These are phyloP conservation scores for Heterocephalus glaber DNA, from an alignment of 2,113 vertebrate genomes.

Conservation along the genomic window DNA sequence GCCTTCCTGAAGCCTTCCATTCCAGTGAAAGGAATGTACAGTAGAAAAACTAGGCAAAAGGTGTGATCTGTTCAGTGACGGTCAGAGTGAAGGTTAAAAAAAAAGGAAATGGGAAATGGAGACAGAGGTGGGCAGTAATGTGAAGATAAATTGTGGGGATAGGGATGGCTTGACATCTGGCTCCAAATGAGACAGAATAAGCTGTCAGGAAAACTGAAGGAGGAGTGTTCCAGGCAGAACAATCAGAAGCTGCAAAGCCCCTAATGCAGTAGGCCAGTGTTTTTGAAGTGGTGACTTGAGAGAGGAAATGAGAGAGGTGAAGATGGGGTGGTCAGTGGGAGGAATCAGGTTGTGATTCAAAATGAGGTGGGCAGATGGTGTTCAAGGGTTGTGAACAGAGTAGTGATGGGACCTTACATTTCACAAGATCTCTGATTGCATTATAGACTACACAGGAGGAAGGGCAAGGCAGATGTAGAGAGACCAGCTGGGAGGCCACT, in stretches of 20 bases:
- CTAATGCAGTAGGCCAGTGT: too few species aligned
- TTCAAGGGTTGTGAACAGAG: background rate
- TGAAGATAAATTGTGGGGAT: too few species aligned
- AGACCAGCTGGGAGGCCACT: background rate
- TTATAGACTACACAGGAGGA: too few species aligned
- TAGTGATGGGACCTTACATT: background rate
- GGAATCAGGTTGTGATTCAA: too few species aligned
- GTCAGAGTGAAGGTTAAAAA: too few species aligned
- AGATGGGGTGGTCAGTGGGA: too few species aligned
- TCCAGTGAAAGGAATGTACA: too few species aligned
- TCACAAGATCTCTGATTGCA: background rate
- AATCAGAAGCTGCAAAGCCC: background rate
- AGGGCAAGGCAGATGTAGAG: too few species aligned
- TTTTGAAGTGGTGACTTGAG: too few species aligned
- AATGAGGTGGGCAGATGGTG: too few species aligned
- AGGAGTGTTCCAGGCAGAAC: background rate
- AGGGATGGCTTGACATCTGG: background rate
- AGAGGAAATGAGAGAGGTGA: too few species aligned
- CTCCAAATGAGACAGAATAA: background rate
- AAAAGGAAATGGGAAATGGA: background rate
- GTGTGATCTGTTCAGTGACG: rapidly evolving
- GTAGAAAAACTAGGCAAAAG: background rate
- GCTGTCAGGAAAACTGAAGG: background rate
- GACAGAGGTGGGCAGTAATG: background rate
- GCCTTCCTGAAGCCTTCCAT: background rate